phyloP scores from a whole-genome alignment of 2,797 vertebrate genomes.

The Dermochelys coriacea region DNA sequence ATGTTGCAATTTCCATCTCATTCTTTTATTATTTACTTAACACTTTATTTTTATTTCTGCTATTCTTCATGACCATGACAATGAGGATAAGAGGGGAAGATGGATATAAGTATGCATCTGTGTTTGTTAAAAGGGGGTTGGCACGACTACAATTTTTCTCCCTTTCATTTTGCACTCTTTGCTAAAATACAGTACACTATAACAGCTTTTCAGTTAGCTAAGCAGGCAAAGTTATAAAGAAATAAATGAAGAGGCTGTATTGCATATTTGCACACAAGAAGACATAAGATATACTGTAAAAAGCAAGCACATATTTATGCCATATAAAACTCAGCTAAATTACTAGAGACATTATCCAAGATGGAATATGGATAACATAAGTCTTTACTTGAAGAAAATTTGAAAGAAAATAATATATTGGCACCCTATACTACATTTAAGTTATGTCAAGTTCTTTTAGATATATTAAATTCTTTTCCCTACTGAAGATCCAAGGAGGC shows the following conservation, averaged over 20 bases:
- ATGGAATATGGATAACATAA: accelerated
- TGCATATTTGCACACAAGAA: too few species aligned
- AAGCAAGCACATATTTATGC: not conserved
- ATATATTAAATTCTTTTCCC: not conserved
- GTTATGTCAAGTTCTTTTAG: not conserved
- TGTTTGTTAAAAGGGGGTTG: not conserved
- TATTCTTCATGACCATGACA: too few species aligned
- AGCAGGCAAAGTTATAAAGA: not conserved
- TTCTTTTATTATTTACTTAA: accelerated
- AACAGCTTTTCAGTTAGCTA: accelerated
- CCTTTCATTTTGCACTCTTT: not conserved
- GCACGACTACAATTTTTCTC: not conserved
- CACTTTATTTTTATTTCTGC: too few species aligned
- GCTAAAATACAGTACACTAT: not conserved
- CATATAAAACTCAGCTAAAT: accelerated
- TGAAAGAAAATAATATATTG: not conserved
- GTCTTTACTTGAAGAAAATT: not conserved
- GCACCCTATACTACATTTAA: not conserved
- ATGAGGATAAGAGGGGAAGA: not conserved
- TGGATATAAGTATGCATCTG: accelerated
- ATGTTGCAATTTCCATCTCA: accelerated
- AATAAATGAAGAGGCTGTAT: not conserved
- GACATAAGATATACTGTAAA: accelerated
- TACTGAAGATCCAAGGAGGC: not conserved
- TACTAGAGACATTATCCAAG: accelerated